Evolutionary conservation across 1,140 invertebrate genomes (phyloP).

Genomic region (Nomia melanderi): DNA sequence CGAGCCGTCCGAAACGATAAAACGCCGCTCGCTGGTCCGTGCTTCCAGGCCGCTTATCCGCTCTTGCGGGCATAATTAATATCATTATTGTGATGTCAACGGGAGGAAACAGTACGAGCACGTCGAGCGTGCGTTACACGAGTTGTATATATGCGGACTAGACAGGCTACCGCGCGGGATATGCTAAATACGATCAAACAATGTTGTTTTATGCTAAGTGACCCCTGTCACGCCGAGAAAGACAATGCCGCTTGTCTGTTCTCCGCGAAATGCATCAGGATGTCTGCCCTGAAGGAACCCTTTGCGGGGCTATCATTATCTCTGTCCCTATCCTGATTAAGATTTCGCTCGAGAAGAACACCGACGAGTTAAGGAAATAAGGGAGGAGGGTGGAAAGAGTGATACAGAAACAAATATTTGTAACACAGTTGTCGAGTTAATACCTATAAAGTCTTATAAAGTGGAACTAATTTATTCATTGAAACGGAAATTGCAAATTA

Average conservation of each 20-base stretch:
- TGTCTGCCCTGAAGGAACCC: slow-evolving; percentile 40
- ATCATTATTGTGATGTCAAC: slow-evolving; percentile 69
- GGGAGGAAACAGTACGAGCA: slow-evolving; percentile 45
- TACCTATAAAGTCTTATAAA: too few relatives aligned
- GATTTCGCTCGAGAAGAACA: neutral
- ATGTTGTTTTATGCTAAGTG: slow-evolving; percentile 66
- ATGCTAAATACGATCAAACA: slow-evolving; percentile 67
- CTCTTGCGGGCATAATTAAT: slow-evolving; percentile 60
- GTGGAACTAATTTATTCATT: too few relatives aligned
- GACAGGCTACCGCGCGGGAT: slow-evolving; percentile 55
- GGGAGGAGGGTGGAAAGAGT: too few relatives aligned
- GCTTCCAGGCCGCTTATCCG: slow-evolving; percentile 20
- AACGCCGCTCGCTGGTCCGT: slow-evolving; percentile 1
- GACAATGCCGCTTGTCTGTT: slow-evolving; percentile 51
- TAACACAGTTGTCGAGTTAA: too few relatives aligned
- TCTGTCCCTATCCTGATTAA: neutral
- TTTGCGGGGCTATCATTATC: slow-evolving; percentile 8
- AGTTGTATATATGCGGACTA: slow-evolving; percentile 53
- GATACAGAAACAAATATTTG: too few relatives aligned
- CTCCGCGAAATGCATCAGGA: slow-evolving; percentile 55
- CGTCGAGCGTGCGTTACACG: slow-evolving; percentile 55
- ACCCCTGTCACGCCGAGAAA: slow-evolving; percentile 55
- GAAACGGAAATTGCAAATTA: too few relatives aligned
- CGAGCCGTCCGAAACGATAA: slow-evolving; percentile 21
- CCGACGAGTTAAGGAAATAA: too few relatives aligned